Evolutionary conservation across 2,888 invertebrate genomes (phyloP).

Genomic region (Elegia similella): DNA sequence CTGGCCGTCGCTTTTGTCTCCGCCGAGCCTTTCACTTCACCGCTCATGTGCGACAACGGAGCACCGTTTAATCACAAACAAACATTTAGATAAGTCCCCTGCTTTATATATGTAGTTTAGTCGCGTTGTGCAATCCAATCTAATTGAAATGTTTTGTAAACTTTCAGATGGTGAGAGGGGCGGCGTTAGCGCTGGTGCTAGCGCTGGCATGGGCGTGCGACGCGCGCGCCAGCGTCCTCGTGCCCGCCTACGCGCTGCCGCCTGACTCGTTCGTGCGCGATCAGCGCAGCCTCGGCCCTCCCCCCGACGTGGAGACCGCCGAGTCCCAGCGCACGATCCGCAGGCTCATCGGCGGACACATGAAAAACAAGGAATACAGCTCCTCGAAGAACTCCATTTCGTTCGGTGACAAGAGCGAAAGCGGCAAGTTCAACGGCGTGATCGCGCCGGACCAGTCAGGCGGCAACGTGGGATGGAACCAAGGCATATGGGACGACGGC

Average conservation of each 20-base stretch:
- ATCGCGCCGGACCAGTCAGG: constrained; percentile 72
- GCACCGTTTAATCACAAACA: constrained; percentile 58
- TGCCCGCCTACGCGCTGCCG: constrained; percentile 78
- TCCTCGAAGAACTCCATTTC: constrained; percentile 65
- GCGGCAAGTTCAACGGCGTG: constrained; percentile 65
- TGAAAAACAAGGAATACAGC: constrained; percentile 74
- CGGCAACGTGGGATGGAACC: constrained; percentile 77
- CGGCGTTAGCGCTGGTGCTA: constrained; percentile 71
- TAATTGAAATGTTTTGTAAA: constrained; percentile 64
- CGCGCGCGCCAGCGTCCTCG: constrained; percentile 70
- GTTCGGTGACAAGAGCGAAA: constrained; percentile 60
- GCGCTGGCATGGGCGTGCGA: constrained; percentile 73
- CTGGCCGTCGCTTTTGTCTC: constrained; percentile 70
- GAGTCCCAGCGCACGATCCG: constrained; percentile 82
- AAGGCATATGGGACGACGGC: constrained; percentile 84
- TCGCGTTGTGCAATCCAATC: constrained; percentile 38
- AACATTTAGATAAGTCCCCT: constrained; percentile 73
- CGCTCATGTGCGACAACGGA: constrained; percentile 63
- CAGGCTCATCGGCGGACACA: constrained; percentile 86
- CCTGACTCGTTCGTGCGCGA: constrained; percentile 79
- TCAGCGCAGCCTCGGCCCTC: constrained; percentile 67
- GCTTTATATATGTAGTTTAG: constrained; percentile 35
- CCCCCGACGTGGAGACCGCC: constrained; percentile 53
- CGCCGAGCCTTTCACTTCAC: constrained; percentile 73
- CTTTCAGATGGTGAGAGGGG: constrained; percentile 82